Base-by-base conservation (phyloP, 2,888 invertebrate genomes). In the Melikaiella ostensackeni region DNA sequence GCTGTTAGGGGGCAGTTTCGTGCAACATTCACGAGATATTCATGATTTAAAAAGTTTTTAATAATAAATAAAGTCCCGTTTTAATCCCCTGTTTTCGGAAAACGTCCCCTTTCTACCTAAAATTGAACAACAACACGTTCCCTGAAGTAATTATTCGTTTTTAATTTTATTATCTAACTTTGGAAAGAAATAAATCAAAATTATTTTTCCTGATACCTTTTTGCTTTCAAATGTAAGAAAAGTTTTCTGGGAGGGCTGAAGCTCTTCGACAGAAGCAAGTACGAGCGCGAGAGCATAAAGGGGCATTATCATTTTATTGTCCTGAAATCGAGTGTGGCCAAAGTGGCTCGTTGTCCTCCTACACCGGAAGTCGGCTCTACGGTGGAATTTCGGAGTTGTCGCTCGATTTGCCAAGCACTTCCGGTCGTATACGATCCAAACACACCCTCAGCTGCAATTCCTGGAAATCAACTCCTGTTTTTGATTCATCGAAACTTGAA, bases 331-430 rank as follows among this genome's bases (percentile, higher is more conserved):
- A 66, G 64, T 66, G 64, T 46, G 64, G 64, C 27, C 64, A 42
- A 66, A 66, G 42, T 66, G 19, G 64, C 24, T 66, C 64, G 64
- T 66, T 66, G 42, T 66, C 64, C 42, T 66, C 38, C 35, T 63
- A n/a, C 13, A 21, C 63, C 62, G 62, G 66, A 77, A 75, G 38
- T 63, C 27, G 21, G 21, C 35, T 33, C 21, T 35, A 30, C 9
- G 63, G 16, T n/a, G 79, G 88, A 90, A 91, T 90, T 90, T 87
- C 88, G 86, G 81, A 86, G 89, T 84, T 84, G 80, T 84, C 83
- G 92, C 81, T 86, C 86, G 83, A 85, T 87, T 87, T 85, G 82
- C 83, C 80, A 79, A 80, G 83, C 79, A 84, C 85, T 85, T 87
- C 88, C 88, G 86, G 86, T 74, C 66, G 77, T 79, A 74, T 74